phyloP scores from a whole-genome alignment of 2,797 vertebrate genomes.

The Smutsia gigantea region DNA sequence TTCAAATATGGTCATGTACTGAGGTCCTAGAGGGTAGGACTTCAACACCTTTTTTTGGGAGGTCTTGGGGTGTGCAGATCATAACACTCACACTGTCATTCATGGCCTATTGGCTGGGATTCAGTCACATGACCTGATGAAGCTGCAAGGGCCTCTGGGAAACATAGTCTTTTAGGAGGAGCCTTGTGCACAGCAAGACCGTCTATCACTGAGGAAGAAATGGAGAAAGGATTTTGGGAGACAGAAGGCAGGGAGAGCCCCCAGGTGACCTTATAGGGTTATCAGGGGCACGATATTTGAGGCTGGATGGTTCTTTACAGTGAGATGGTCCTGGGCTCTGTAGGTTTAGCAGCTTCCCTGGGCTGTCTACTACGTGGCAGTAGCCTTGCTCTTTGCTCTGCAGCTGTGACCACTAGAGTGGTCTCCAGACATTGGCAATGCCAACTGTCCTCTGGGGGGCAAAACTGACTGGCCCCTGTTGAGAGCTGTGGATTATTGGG shows the following conservation, averaged over 20 bases:
- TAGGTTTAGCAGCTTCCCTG: not conserved
- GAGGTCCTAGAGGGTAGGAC: not conserved
- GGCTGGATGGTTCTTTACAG: not conserved
- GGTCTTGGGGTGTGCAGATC: too few relatives aligned
- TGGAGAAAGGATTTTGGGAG: not conserved
- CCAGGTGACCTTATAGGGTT: not conserved
- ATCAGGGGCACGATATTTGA: not conserved
- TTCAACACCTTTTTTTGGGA: not conserved
- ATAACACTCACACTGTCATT: not conserved
- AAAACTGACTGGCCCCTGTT: not conserved
- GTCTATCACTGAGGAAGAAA: not conserved
- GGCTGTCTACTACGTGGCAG: not conserved
- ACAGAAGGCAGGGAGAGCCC: not conserved
- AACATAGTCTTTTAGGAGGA: not conserved
- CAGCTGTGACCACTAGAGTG: too few relatives aligned
- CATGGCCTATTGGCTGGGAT: not conserved
- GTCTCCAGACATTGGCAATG: not conserved
- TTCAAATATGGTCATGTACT: not conserved
- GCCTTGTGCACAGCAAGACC: too few relatives aligned
- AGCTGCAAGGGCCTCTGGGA: not conserved
- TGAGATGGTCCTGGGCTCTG: accelerated
- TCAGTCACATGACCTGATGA: not conserved
- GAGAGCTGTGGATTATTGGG: not conserved
- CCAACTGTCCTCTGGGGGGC: not conserved
- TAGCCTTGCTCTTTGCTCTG: too few relatives aligned